Evolutionary conservation across 2,888 invertebrate species (phyloP).

Genomic region (Hypena proboscidalis): DNA sequence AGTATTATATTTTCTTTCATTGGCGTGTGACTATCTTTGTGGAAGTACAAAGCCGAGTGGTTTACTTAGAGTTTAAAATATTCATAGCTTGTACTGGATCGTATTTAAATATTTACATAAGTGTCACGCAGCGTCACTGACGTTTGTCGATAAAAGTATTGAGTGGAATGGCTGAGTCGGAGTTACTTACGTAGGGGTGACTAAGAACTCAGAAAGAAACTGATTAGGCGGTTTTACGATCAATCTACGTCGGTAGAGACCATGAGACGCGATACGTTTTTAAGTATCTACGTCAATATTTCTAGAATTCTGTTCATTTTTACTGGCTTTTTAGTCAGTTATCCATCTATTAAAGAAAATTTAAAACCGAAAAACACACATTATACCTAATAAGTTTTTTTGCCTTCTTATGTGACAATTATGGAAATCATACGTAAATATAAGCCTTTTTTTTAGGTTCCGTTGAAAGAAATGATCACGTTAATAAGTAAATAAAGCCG

Average conservation of each 20-base stretch:
- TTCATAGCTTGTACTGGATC: slow-evolving; percentile 86
- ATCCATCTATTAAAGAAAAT: no score
- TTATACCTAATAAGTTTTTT: no score
- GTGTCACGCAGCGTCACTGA: slow-evolving; percentile 83
- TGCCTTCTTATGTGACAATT: no score
- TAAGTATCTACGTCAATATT: no score
- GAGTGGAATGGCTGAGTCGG: slow-evolving; percentile 71
- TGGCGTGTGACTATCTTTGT: slow-evolving; percentile 65
- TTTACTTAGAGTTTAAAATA: slow-evolving; percentile 85
- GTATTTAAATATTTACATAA: slow-evolving; percentile 87
- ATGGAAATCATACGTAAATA: no score
- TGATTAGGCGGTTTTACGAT: slow-evolving; percentile 28
- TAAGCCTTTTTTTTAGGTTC: no score
- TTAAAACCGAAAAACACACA: no score
- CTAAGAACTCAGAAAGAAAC: slow-evolving; percentile 28
- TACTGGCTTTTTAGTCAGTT: no score
- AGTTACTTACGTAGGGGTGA: slow-evolving; percentile 42
- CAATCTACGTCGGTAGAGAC: background rate
- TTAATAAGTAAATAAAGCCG: no score
- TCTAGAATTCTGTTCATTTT: no score
- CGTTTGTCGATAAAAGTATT: slow-evolving; percentile 83
- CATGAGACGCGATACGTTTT: no score
- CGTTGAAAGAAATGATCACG: no score
- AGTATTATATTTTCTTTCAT: slow-evolving; percentile 66
- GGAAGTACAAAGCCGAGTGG: slow-evolving; percentile 74